Base-by-base conservation (phyloP, 2,113 vertebrate species). In the Gnathochromis pfefferi region DNA sequence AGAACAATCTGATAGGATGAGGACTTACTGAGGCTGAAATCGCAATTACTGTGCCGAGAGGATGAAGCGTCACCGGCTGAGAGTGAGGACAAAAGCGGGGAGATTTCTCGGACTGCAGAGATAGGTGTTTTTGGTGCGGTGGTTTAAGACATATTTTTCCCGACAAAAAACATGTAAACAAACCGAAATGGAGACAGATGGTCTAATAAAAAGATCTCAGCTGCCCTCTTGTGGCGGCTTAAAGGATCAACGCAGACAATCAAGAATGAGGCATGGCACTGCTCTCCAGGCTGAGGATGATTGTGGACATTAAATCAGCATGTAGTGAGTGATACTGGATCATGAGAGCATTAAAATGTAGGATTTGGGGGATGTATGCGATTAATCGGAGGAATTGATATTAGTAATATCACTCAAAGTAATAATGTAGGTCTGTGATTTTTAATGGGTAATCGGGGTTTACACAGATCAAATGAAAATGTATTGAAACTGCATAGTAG, bases 181-280 rank as follows among this genome's bases (percentile, higher is more conserved):
- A 87, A 7, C 23, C 38, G 70, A 68, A 47, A 65, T 45, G 53
- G 47, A 90, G 81, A 49, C 60, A 63, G 55, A 17, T 4, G 19
- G n/a, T 4, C 33, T 40, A 80, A 85, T 42, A 57, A 84, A 73
- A 89, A 91, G 95, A 94, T 38, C 93, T 85, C 90, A 96, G 85
- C 87, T 93, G 95, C 95, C 95, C 95, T 94, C 96, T 94, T 88
- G 95, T 95, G 96, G 95, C 35, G 54, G 14, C 6, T 87, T 51
- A 12, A 26, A 42, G 70, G 8, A 89, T 16, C n/a, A 49, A 17
- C 26, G 28, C 45, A 42, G 7, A 42, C 21, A 42, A 65, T 47
- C 58, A 85, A 78, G 11, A 65, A 70, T 63, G 57, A 51, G 31
- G 23, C 23, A 26, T 55, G 49, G 5, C 28, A 60, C 13, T 86